A percentile compares a stretch with the other conserved stretches of the same genome.
These are phyloP conservation scores for Rhogogaster chlorosoma DNA, from an alignment of 2,888 invertebrate genomes.

Conservation along the genomic window DNA sequence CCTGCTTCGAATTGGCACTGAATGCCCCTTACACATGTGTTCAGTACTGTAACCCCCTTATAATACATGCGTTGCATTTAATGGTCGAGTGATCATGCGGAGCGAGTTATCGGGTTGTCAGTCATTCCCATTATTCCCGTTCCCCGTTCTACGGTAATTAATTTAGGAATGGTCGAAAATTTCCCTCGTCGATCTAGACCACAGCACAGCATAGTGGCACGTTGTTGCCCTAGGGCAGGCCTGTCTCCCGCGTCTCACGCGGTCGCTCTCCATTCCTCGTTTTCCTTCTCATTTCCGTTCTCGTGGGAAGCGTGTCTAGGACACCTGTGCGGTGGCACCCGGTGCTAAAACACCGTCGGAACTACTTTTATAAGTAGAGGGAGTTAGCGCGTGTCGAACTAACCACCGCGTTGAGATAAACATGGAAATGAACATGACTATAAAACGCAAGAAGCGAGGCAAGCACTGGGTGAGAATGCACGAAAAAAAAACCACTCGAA, in stretches of 20 bases:
- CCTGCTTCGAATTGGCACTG: background rate
- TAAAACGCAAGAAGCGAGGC: background rate
- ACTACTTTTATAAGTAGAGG: background rate
- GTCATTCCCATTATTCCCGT: background rate
- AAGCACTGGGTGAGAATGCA: background rate
- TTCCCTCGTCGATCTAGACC: background rate
- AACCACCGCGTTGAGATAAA: background rate
- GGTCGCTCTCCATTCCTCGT: constrained; percentile 9
- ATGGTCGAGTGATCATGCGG: background rate
- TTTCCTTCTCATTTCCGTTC: constrained; percentile 18
- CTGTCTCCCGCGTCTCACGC: background rate
- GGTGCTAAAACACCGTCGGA: constrained; percentile 10
- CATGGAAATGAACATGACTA: background rate
- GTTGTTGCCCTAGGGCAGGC: constrained; percentile 32
- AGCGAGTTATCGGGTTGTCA: background rate
- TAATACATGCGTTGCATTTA: background rate
- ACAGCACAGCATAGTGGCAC: background rate
- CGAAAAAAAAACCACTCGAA: background rate
- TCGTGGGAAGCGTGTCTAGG: constrained; percentile 38
- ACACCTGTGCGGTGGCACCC: constrained; percentile 20
- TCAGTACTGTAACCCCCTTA: background rate
- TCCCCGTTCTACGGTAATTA: background rate
- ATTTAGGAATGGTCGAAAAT: background rate
- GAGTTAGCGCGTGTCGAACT: background rate
- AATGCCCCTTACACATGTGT: background rate